A percentile compares a stretch with the other conserved stretches of the same genome.
These are phyloP conservation scores for Leptocoma aspasia DNA, from an alignment of 2,113 vertebrate genomes.

Conservation along the genomic window DNA sequence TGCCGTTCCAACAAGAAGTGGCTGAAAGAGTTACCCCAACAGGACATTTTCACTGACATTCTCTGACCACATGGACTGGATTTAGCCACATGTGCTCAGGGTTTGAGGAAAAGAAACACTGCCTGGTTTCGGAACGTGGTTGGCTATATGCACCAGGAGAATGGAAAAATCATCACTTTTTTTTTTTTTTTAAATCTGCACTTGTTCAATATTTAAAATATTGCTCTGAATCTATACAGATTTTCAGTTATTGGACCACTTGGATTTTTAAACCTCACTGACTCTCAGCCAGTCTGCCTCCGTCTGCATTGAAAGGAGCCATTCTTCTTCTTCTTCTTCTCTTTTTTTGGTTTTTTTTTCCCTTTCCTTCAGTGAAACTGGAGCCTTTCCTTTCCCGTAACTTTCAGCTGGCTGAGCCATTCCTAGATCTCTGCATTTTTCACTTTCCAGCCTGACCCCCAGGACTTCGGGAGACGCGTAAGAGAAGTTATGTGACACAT, in stretches of 20 bases:
- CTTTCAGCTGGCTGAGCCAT: conserved; percentile 51
- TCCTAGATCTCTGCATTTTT: conserved; percentile 59
- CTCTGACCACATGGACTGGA: background rate
- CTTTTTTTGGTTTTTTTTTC: background rate
- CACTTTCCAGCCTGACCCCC: conserved; percentile 59
- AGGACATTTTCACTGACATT: background rate
- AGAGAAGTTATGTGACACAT: conserved; percentile 57
- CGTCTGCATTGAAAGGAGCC: conserved; percentile 60
- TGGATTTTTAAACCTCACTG: conserved; percentile 61
- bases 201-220: conserved; percentile 64
- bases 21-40: background rate
- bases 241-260: conserved; percentile 70
- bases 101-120: background rate
- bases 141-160: background rate
- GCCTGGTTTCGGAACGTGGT: background rate
- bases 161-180: conserved; percentile 59
- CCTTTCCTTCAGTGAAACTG: conserved; percentile 62
- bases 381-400: conserved; percentile 71
- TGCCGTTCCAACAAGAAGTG: background rate
- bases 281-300: conserved; percentile 61
- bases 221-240: conserved; percentile 56
- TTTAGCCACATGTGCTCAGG: background rate
- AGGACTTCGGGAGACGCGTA: conserved; percentile 25
- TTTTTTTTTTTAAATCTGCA: conserved; percentile 6
- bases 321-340: conserved; percentile 56